phyloP scores from a whole-genome alignment of 2,888 invertebrate species.

The Penaeus monodon region DNA sequence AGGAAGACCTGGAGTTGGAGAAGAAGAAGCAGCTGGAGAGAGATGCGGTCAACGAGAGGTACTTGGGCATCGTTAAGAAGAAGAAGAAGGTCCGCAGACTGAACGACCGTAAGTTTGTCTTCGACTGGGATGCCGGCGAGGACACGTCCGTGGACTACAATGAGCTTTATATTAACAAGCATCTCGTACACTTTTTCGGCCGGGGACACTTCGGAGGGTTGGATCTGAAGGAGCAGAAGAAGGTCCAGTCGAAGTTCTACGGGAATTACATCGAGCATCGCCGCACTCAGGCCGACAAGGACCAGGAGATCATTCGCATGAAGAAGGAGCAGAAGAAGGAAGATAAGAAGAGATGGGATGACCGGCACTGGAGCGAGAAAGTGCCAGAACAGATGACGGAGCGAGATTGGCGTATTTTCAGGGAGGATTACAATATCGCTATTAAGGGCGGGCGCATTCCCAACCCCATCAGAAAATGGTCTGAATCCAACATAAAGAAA shows the following conservation, averaged over 20 bases:
- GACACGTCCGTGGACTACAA: conserved; percentile 99
- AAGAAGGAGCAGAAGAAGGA: conserved; percentile 95
- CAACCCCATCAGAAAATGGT: conserved; percentile 95
- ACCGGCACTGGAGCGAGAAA: conserved; percentile 99
- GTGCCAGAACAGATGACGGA: conserved; percentile 95
- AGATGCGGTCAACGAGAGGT: conserved; percentile 95
- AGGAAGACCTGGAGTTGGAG: conserved; percentile 64
- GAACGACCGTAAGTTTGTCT: conserved; percentile 99
- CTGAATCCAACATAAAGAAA: conserved; percentile 88
- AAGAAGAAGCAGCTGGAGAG: conserved; percentile 75
- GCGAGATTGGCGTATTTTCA: conserved; percentile 99
- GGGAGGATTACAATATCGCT: conserved; percentile 98
- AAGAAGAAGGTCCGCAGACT: conserved; percentile 89
- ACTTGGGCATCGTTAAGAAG: conserved; percentile 88
- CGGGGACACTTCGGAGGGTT: conserved; percentile 98
- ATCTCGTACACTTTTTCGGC: conserved; percentile 95
- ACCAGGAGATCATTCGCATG: conserved; percentile 88
- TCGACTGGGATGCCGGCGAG: conserved; percentile 99
- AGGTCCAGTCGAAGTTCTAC: conserved; percentile 97
- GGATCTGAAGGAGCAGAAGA: conserved; percentile 94
- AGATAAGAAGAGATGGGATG: conserved; percentile 98
- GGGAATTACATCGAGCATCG: conserved; percentile 94
- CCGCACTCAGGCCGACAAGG: conserved; percentile 95
- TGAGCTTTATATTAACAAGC: conserved; percentile 93
- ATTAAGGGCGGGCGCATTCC: conserved; percentile 97